Conservation (phyloP, 2,113 vertebrate species). For the Chionis minor region DNA sequence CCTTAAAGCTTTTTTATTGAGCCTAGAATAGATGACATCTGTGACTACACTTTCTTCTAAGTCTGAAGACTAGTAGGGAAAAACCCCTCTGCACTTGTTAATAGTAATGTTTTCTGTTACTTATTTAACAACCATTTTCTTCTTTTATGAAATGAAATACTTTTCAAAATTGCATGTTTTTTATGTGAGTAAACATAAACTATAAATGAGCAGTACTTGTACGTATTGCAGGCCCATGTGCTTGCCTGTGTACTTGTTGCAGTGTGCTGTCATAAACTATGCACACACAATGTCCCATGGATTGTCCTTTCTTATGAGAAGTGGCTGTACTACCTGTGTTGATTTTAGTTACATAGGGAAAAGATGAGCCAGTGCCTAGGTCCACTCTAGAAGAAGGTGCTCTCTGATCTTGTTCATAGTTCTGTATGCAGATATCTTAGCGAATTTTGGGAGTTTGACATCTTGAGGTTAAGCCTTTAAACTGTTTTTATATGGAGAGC, state of each 20-base stretch:
- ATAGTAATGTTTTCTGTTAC: neutral
- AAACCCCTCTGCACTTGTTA: neutral
- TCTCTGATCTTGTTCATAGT: neutral
- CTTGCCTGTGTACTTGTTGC: neutral
- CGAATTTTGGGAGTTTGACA: neutral
- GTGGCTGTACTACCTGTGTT: neutral
- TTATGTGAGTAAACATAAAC: neutral
- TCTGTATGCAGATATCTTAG: neutral
- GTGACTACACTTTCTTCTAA: neutral
- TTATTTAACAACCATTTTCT: neutral
- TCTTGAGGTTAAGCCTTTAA: neutral
- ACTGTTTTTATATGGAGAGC: neutral
- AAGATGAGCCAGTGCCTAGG: neutral
- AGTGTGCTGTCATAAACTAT: neutral
- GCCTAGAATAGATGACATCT: neutral
- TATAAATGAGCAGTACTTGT: neutral
- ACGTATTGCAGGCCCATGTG: neutral
- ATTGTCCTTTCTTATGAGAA: neutral
- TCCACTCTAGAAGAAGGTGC: neutral
- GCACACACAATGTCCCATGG: neutral
- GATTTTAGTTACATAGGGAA: neutral
- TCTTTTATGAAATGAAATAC: neutral
- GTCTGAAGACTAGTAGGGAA: neutral
- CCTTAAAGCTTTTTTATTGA: neutral
- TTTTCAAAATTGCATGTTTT: rapidly evolving